These are phyloP conservation scores for Porites lobata DNA, from an alignment of 92 coral and sea anemone species.

Conservation along the genomic window DNA sequence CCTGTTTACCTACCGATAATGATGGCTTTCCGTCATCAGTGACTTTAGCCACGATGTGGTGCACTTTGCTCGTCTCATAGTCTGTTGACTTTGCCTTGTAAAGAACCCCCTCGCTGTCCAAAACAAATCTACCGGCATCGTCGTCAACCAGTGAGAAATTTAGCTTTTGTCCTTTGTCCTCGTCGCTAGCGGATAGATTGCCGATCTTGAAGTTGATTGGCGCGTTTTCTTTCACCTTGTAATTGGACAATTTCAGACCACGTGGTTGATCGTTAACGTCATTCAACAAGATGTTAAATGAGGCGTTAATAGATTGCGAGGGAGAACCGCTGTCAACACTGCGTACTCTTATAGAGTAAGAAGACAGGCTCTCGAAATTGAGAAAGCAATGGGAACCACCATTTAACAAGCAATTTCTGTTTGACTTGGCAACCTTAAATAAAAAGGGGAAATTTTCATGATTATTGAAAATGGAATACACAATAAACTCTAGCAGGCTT, in stretches of 20 bases:
- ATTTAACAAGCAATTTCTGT: constrained; percentile 66
- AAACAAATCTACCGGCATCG: constrained; percentile 75
- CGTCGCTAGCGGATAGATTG: constrained; percentile 77
- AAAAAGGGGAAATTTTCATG: background rate
- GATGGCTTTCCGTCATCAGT: constrained; percentile 78
- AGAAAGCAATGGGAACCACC: constrained; percentile 78
- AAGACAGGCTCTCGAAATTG: constrained; percentile 73
- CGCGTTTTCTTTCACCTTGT: constrained; percentile 80
- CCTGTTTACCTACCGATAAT: constrained; percentile 63
- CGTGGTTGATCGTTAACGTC: constrained; percentile 91
- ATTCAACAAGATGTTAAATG: constrained; percentile 61
- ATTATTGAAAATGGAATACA: background rate
- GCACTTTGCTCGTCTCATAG: constrained; percentile 84
- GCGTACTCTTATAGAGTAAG: constrained; percentile 72
- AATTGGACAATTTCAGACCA: constrained; percentile 75
- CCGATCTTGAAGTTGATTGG: constrained; percentile 77
- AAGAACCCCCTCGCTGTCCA: constrained; percentile 72
- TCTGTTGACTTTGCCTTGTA: constrained; percentile 78
- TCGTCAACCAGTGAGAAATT: constrained; percentile 74
- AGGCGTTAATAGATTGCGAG: constrained; percentile 59
- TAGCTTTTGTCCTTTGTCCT: constrained; percentile 81
- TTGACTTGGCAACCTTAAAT: constrained; percentile 77
- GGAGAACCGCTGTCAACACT: constrained; percentile 94
- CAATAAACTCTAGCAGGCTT: too few species aligned
- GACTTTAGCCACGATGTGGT: constrained; percentile 66